Evolutionary conservation across 2,888 invertebrate genomes (phyloP).

Genomic region (Xanthorhoe spadicearia): DNA sequence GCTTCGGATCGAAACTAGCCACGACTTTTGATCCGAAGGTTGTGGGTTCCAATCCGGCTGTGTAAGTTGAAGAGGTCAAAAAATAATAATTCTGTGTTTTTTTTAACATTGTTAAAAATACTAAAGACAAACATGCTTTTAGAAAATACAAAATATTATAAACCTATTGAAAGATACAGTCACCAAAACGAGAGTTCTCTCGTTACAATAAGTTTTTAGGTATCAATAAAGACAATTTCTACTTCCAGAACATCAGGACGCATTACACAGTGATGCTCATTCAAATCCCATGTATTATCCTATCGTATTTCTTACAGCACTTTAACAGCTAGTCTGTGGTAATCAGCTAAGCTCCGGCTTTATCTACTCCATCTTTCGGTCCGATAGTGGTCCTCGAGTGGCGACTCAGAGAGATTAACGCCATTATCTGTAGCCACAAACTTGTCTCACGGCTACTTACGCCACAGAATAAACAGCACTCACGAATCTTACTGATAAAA

Average conservation of each 20-base stretch:
- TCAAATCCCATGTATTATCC: conserved; percentile 17
- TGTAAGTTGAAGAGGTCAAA: too few species aligned
- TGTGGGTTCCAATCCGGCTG: too few species aligned
- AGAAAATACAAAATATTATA: too few species aligned
- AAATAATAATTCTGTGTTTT: too few species aligned
- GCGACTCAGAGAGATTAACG: conserved; percentile 67
- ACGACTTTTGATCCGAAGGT: too few species aligned
- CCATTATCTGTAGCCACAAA: conserved; percentile 67
- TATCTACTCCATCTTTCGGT: conserved; percentile 66
- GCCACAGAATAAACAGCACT: conserved; percentile 15
- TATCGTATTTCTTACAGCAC: conserved; percentile 48
- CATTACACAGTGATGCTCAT: background rate
- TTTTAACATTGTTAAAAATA: too few species aligned
- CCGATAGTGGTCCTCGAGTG: conserved; percentile 57
- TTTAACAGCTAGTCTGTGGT: conserved; percentile 51
- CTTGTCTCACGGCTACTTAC: conserved; percentile 66
- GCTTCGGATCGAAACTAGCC: too few species aligned
- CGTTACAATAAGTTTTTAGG: too few species aligned
- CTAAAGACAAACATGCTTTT: too few species aligned
- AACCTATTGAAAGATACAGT: too few species aligned
- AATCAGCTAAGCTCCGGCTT: conserved; percentile 66
- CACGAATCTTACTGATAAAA: conserved; percentile 8
- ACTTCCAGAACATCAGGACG: background rate
- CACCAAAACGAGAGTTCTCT: too few species aligned
- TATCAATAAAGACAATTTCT: too few species aligned